Percentiles rank a stretch among this genome's conserved stretches.
phyloP scores from a whole-genome alignment of 2,888 invertebrate genomes.

The Zaprionus obscuricornis region DNA sequence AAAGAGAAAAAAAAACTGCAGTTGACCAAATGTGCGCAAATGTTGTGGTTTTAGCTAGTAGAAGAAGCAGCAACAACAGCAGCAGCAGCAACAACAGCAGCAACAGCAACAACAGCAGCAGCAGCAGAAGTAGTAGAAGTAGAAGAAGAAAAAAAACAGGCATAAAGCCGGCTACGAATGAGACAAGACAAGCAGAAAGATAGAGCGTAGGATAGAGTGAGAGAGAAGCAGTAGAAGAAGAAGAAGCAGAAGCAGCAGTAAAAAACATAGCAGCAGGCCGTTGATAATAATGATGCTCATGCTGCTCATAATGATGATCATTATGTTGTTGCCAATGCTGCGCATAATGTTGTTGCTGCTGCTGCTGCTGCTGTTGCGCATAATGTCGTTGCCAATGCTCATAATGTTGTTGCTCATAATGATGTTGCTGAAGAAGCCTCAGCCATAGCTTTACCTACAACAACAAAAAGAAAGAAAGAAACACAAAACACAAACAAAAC shows the following conservation, averaged over 20 bases:
- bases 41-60: constrained; percentile 61
- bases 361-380: no score
- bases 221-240: constrained; percentile 12
- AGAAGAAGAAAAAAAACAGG: constrained; percentile 42
- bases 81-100: constrained; percentile 41
- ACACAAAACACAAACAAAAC: constrained; percentile 54
- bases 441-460: constrained; percentile 35
- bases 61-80: constrained; percentile 2
- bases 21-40: constrained; percentile 77
- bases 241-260: constrained; percentile 4
- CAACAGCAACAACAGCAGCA: constrained; percentile 27
- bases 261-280: constrained; percentile 38
- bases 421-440: constrained; percentile 58
- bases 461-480: constrained; percentile 45
- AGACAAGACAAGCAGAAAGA: constrained; percentile 30
- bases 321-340: no score
- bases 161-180: constrained; percentile 34
- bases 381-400: constrained; percentile 20
- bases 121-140: constrained; percentile 30
- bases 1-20: constrained; percentile 47
- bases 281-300: constrained; percentile 32
- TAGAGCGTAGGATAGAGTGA: constrained; percentile 1
- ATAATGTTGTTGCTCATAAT: constrained; percentile 26
- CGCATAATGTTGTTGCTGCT: no score
- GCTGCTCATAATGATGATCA: constrained; percentile 8